Evolutionary conservation across 2,797 vertebrate genomes (phyloP), one percentile per base, ranked within the genome.

Genomic region (Sternarchorhynchus goeldii): DNA sequence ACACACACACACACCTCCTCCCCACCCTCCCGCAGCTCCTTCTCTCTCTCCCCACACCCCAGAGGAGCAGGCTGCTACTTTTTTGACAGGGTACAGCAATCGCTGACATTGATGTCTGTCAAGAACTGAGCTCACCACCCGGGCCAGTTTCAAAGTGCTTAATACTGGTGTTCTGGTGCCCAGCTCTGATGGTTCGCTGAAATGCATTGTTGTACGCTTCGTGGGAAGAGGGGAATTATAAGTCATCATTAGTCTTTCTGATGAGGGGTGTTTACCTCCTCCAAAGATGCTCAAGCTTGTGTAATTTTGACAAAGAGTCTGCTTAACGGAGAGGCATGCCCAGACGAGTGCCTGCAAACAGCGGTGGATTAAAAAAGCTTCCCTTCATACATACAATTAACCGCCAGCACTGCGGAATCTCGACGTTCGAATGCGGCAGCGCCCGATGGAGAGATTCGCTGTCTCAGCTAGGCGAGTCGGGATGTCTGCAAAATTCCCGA

Each of bases 91-190:
- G 92, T 87, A 89, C 92, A 90, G 93, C 93, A 92, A 93, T 87
- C 88, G 93, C 90, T 93, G 94, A 97, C 94, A 93, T 89, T 94
- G 94, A 97, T 89, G 91, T 91, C 93, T 96, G 96, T 95, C 95
- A 95, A 94, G 92, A 89, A 91, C 87, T 88, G 85, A 59, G 90
- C 10, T 39, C 53, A 18, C 66, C 36, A 39, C 29, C 10, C 53
- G 69, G 79, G 58, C 21, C 32, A 14, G 57, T 80, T 73, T 14
- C 3, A 73, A 73, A 21, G 39, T 21, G 41, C 32, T 55, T 12
- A 55, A 70, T 10, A 65, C 60, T 1, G 31, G 29, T 4, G 31
- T 39, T 75, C 56, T 55, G 55, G 29, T 29, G 67, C 29, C 29
- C 29, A 1, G 3, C 12, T 16, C 55, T 56, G 31, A 58, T 5